Percentiles rank a stretch among this genome's conserved stretches.
Conservation (phyloP, 2,888 invertebrate genomes). For the Yponomeuta evonymella region DNA sequence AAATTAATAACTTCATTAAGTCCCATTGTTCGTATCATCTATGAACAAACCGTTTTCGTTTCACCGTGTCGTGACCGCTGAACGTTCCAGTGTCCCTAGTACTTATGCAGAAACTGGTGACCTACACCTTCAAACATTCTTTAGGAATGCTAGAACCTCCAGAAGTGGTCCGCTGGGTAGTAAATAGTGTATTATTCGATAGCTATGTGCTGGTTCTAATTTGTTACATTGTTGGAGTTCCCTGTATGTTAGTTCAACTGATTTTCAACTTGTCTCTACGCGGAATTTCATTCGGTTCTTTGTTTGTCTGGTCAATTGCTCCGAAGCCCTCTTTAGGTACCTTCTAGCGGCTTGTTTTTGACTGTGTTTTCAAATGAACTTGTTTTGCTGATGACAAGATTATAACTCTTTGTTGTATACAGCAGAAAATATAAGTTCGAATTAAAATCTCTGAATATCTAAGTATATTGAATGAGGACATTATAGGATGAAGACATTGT, state of each 20-base stretch:
- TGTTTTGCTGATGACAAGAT: no score
- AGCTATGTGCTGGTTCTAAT: background rate
- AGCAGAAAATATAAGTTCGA: no score
- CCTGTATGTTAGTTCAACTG: background rate
- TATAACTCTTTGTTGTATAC: no score
- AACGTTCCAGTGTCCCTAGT: background rate
- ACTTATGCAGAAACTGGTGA: background rate
- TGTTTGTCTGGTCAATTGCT: background rate
- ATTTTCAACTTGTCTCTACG: background rate
- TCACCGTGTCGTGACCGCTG: background rate
- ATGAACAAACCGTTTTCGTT: background rate
- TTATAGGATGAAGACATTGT: no score
- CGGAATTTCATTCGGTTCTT: background rate
- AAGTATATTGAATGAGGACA: no score
- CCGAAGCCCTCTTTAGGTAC: no score
- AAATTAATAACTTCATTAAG: conserved; percentile 1
- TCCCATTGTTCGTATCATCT: background rate
- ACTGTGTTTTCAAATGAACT: no score
- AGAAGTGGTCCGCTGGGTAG: background rate
- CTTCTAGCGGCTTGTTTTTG: no score
- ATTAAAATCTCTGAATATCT: no score
- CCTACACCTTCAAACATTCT: background rate
- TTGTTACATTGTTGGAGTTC: background rate
- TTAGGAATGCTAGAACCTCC: background rate
- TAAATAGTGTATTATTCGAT: background rate